Evolutionary conservation across 2,888 invertebrate species (phyloP), one percentile per base, ranked within the genome.

Genomic region (Eumacrocentrus americanus): DNA sequence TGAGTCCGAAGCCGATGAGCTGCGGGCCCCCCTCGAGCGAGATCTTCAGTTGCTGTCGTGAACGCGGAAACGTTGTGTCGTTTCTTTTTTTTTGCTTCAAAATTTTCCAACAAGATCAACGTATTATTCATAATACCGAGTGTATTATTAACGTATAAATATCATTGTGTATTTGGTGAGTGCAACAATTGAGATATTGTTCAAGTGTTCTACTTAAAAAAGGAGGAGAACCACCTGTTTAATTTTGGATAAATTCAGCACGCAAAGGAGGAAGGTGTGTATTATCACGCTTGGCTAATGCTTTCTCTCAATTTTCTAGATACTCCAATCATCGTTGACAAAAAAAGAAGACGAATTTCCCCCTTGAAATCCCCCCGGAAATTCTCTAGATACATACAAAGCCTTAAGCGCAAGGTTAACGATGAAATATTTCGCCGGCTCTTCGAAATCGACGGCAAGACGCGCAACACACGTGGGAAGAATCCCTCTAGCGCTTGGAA

Each of bases 171-270:
- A 16, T 48, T 38, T 40, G 35, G 52, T 55, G 37, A 51, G 51
- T 25, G 14, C 34, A 37, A 56, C 50, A 59, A 50, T 57, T 54
- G 58, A 60, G 58, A 55, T n/a, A 35, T 46, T 47, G 22, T 47
- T 55, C 50, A 44, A 48, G 62, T 60, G 63, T 60, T 48, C 12
- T 46, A 56, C 29, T 34, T 9, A 51, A n/a, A n/a, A n/a, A n/a
- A n/a, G 46, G 44, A 60, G 48, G 59, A 52, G 46, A 53, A 60
- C 57, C 63, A 63, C 63, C 63, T 63, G 63, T 63, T 47, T 46
- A 4, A 29, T 63, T 62, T 63, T 63, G 61, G 63, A 63, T 63
- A 63, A 60, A 63, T 54, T 63, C 58, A 12, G 23, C 51, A 55
- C 58, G 63, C 50, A 18, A 61, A 57, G 58, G 63, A 63, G 61